Evolutionary conservation across 2,888 invertebrate species (phyloP), one percentile per base, ranked within the genome.

Genomic region (Aphodius granarius): DNA sequence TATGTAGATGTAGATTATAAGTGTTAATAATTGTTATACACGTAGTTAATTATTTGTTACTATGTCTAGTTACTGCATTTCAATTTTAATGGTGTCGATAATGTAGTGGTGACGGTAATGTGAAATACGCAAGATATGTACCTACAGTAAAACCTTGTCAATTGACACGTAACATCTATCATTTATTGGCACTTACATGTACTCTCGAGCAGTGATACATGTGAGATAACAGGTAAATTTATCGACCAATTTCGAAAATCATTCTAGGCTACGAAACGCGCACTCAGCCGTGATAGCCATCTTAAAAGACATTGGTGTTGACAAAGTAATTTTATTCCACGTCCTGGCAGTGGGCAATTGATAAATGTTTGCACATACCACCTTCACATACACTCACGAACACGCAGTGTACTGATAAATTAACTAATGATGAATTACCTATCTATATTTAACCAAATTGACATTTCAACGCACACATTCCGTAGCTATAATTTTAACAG

Each of bases 271-370:
- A 21, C 21, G 15, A 66, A 66, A 16, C n/a, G 66, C 66, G 18
- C 21, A 66, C 66, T 66, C 16, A 66, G n/a, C 5, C n/a, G 20
- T 15, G 66, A 66, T 66, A 66, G 13, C n/a, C 17, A 66, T 66
- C 66, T 19, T 21, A 18, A 66, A 21, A 18, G 21, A 21, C 20
- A 19, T 9, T 66, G 20, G 66, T 43, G 66, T 66, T 66, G 66
- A 66, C 66, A 66, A n/a, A 66, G 66, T 66, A 66, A 66, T 21
- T 66, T 66, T 17, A 66, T 66, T 66, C 66, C 66, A 21, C 66
- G 20, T 19, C 20, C 66, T n/a, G 66, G 21, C 18, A 66, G 18
- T 66, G n/a, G 66, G 21, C 18, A 66, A 66, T 66, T 66, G 66
- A 66, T 66, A 66, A 66, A 66, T 66, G 66, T 66, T 66, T 66